Evolutionary conservation across 1,140 invertebrate genomes (phyloP).

Genomic region (Alviniconcha marisindica): DNA sequence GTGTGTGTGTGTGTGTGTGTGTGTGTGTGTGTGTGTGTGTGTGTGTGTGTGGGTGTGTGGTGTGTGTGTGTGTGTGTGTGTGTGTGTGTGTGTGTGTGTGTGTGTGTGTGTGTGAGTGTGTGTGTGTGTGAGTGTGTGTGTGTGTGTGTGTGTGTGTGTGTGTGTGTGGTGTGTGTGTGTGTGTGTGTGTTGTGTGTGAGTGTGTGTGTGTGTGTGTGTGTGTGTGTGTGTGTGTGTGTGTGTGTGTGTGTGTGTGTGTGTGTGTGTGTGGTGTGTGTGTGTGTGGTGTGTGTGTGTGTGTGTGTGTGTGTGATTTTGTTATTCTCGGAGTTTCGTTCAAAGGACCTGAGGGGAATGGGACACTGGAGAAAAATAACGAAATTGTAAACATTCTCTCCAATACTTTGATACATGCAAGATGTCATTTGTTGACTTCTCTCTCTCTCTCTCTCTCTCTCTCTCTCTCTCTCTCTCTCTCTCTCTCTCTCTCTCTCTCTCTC

Average conservation of each 20-base stretch:
- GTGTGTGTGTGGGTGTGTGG: not conserved
- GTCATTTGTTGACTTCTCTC: not conserved
- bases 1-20: not conserved
- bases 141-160: constrained; percentile 30
- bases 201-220: constrained; percentile 19
- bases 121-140: constrained; percentile 27
- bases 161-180: constrained; percentile 5
- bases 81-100: constrained; percentile 8
- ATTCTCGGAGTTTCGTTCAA: no score
- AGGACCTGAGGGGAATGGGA: no score
- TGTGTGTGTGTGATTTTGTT: no score
- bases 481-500: constrained; percentile 26
- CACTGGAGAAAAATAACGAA: no score
- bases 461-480: constrained; percentile 36
- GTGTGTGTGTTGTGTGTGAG: not conserved
- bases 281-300: no score
- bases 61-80: not conserved
- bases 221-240: constrained; percentile 13
- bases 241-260: not conserved
- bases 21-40: not conserved
- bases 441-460: constrained; percentile 8
- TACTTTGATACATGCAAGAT: no score
- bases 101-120: constrained; percentile 22
- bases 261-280: not conserved
- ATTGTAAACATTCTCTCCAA: no score